These are phyloP conservation scores for Euphonia xanthogaster DNA, from an alignment of 2,797 vertebrate species.

Conservation along the genomic window DNA sequence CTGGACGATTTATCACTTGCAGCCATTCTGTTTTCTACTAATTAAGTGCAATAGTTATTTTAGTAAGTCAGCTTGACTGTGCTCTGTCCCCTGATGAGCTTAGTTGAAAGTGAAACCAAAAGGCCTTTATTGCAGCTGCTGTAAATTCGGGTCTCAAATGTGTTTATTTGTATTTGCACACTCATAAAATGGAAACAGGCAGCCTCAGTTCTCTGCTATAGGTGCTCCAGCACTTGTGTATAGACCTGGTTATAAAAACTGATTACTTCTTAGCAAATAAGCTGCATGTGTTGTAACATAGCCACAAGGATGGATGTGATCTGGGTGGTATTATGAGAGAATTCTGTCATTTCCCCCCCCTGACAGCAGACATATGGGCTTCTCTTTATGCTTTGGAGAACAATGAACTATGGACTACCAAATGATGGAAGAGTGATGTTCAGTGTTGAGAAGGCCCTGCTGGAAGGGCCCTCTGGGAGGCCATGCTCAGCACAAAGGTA, in stretches of 20 bases:
- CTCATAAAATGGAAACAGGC: background rate
- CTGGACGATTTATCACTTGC: slow-evolving; percentile 19
- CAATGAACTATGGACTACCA: background rate
- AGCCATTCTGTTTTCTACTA: slow-evolving; percentile 8
- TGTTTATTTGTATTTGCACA: background rate
- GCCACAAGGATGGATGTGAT: background rate
- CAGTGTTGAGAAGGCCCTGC: background rate
- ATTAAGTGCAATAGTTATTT: slow-evolving; percentile 28
- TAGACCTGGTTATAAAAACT: background rate
- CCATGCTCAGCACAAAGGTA: background rate
- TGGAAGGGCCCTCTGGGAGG: background rate
- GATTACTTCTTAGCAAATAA: background rate
- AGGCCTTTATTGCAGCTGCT: background rate
- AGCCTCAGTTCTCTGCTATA: background rate
- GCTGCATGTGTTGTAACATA: background rate
- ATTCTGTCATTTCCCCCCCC: background rate
- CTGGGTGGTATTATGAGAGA: background rate
- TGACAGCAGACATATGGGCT: background rate
- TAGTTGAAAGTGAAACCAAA: background rate
- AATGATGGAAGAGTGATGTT: background rate
- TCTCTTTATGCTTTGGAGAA: background rate
- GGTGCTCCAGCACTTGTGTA: background rate
- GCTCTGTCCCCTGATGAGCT: background rate
- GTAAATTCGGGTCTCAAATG: background rate
- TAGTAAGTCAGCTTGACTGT: background rate